Evolutionary conservation across 2,888 invertebrate species (phyloP).

Genomic region (Abscondita cerata): DNA sequence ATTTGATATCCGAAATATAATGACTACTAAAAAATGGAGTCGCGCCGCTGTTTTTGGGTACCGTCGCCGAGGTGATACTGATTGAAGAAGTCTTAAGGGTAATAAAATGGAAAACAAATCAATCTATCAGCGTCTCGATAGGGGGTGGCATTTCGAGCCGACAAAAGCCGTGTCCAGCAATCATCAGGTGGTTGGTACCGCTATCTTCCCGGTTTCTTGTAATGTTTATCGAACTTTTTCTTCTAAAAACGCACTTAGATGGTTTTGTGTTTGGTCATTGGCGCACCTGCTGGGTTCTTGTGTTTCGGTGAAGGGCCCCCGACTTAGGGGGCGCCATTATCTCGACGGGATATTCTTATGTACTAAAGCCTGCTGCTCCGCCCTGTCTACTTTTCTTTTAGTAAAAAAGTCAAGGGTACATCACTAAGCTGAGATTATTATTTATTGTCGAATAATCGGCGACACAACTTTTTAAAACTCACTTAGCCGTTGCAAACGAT

Average conservation of each 20-base stretch:
- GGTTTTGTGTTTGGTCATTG: conserved; percentile 10
- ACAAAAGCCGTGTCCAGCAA: conserved; percentile 58
- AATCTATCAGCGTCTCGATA: conserved; percentile 57
- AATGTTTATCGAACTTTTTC: conserved; percentile 3
- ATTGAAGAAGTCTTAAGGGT: background rate
- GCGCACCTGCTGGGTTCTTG: conserved; percentile 45
- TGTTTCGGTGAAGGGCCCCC: conserved; percentile 52
- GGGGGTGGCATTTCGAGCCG: conserved; percentile 54
- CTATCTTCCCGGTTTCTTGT: conserved; percentile 11
- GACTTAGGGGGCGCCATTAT: conserved; percentile 55
- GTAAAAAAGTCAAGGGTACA: conserved; percentile 25
- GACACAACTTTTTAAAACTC: background rate
- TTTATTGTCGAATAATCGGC: conserved; percentile 5
- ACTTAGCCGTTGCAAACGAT: background rate
- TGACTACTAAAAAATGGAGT: too few relatives aligned
- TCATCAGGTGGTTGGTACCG: conserved; percentile 29
- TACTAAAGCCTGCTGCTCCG: conserved; percentile 47
- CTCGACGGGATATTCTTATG: conserved; percentile 49
- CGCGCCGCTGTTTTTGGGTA: too few relatives aligned
- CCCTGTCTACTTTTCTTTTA: conserved; percentile 47
- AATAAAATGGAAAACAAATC: conserved; percentile 54
- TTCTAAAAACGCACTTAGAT: background rate
- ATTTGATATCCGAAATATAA: too few relatives aligned
- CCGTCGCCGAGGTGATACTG: background rate
- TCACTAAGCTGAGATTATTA: background rate